Conservation (phyloP, 53 echinoderm and acorn worm species). For the Holothuria leucospilota region DNA sequence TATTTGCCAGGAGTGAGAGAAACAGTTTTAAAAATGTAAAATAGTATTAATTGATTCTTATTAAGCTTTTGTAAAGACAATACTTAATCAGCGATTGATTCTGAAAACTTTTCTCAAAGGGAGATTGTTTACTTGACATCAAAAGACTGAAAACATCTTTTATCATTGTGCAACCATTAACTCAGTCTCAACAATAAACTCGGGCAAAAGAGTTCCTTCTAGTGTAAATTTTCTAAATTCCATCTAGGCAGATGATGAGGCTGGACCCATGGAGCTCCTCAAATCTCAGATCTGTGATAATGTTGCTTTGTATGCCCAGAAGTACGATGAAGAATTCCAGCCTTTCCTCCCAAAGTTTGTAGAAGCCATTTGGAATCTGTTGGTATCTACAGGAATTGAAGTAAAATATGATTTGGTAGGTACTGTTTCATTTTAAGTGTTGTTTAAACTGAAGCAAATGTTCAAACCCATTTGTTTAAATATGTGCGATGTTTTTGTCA, state of each 20-base stretch:
- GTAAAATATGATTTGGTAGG: constrained; percentile 96
- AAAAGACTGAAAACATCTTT: background rate
- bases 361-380: constrained; percentile 83
- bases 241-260: constrained; percentile 78
- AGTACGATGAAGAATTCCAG: constrained; percentile 92
- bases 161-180: too few species aligned
- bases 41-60: background rate
- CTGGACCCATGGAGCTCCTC: constrained; percentile 84
- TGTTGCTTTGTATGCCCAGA: constrained; percentile 90
- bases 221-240: too few species aligned
- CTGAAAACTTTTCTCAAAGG: too few species aligned
- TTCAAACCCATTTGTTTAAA: too few species aligned
- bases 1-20: too few species aligned
- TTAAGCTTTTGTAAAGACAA: background rate
- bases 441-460: background rate
- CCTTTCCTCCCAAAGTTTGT: constrained; percentile 85
- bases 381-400: constrained; percentile 70
- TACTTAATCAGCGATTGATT: background rate
- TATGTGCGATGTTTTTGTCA: too few species aligned
- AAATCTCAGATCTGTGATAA: constrained; percentile 97
- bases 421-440: background rate
- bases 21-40: too few species aligned
- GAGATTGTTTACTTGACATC: background rate
- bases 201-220: too few species aligned
- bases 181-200: too few species aligned